Evolutionary conservation across 1,140 invertebrate genomes (phyloP).

Genomic region (Pseudachorutes palmiensis): DNA sequence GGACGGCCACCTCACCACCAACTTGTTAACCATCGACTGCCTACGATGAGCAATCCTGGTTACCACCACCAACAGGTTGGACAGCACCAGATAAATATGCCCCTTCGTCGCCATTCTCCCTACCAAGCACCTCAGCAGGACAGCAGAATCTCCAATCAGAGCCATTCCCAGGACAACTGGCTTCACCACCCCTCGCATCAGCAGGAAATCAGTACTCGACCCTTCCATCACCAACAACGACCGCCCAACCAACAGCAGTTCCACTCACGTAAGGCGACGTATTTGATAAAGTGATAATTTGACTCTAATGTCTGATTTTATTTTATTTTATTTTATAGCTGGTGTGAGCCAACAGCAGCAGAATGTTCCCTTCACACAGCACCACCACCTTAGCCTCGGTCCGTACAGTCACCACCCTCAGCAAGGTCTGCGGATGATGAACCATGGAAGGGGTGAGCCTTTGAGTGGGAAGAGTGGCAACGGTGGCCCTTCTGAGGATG

Average conservation of each 20-base stretch:
- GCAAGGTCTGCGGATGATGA: constrained; percentile 10
- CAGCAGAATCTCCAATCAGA: not conserved
- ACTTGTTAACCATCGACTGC: constrained; percentile 1
- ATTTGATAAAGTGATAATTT: not conserved
- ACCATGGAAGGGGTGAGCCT: constrained; percentile 34
- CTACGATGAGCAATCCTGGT: not conserved
- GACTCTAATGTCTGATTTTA: not conserved
- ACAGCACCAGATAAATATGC: not conserved
- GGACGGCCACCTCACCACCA: not conserved
- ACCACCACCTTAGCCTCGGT: constrained; percentile 13
- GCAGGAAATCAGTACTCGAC: not conserved
- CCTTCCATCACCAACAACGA: not conserved
- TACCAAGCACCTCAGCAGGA: not conserved
- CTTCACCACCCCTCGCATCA: not conserved
- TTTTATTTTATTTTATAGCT: not conserved
- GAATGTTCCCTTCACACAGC: not conserved
- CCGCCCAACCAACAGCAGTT: not conserved
- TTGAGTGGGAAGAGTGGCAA: too few relatives aligned
- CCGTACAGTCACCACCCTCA: constrained; percentile 4
- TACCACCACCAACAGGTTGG: not conserved
- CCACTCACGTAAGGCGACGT: not conserved
- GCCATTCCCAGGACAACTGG: not conserved
- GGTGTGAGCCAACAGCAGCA: constrained; percentile 2
- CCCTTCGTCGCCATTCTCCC: not conserved
- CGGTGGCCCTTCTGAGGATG: too few relatives aligned